These are phyloP conservation scores for Poecilia gillii DNA, from an alignment of 2,797 vertebrate species.

Conservation along the genomic window DNA sequence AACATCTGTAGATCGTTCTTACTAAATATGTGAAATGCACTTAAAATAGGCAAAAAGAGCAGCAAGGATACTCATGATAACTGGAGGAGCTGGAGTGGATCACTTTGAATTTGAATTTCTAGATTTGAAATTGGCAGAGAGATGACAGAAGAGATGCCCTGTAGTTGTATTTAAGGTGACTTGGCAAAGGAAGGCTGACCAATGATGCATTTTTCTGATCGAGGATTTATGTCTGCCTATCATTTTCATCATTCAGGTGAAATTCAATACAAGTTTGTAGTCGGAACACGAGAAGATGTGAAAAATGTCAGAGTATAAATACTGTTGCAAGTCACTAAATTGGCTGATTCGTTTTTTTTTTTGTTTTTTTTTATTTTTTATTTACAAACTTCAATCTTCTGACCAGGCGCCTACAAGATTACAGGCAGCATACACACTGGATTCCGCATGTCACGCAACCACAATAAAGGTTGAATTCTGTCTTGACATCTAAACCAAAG, in stretches of 20 bases:
- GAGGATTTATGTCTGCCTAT: background rate
- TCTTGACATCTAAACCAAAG: slow-evolving; percentile 53
- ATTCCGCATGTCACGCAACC: slow-evolving; percentile 3
- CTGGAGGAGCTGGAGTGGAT: too few species aligned
- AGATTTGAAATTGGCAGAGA: background rate
- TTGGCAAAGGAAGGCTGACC: background rate
- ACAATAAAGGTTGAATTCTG: slow-evolving; percentile 29
- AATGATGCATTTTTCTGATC: background rate
- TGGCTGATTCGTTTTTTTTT: too few species aligned
- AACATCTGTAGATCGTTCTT: too few species aligned
- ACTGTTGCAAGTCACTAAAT: background rate
- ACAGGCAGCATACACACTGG: background rate
- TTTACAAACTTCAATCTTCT: background rate
- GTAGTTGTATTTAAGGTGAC: background rate
- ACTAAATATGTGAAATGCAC: too few species aligned
- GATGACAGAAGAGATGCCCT: background rate
- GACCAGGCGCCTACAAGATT: background rate
- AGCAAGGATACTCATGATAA: too few species aligned
- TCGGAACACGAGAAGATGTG: background rate
- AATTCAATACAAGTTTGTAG: background rate
- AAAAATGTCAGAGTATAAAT: background rate
- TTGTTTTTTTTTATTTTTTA: too few species aligned
- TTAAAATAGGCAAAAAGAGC: too few species aligned
- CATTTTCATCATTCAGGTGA: background rate
- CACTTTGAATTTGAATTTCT: background rate